Evolutionary conservation across 2,888 invertebrate species (phyloP), one percentile per base, ranked within the genome.

Genomic region (Halocaridina rubra): DNA sequence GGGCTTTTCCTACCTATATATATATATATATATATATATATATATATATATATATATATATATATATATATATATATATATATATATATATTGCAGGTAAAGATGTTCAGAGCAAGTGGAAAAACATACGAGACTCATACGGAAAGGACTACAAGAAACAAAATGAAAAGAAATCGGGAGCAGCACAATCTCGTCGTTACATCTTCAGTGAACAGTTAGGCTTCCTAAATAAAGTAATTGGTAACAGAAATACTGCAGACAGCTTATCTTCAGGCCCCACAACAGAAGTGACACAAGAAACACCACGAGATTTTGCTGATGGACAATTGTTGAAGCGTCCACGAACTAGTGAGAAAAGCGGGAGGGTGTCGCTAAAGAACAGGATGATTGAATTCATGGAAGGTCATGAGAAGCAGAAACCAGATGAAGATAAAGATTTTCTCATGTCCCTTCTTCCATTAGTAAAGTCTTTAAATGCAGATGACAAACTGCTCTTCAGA

Each of bases 401-500:
- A 61, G 59, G 77, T 77, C 77, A 77, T 61, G 77, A 33, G 64
- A 59, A 61, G 30, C 61, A 77, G 32, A 77, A 61, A 59, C 2
- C 59, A 61, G 64, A 61, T 30, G 76, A 76, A 27, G 76, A 76
- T 59, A 76, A 59, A 59, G 29, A 59, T 59, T 76, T 39, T 13
- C 61, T 61, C 30, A 77, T 61, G 77, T 59, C 77, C 77, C 77
- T 77, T 61, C 32, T 77, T 27, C 77, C 39, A 59, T 76, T 59
- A 59, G 59, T 76, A n/a, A 75, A 76, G 59, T 59, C 59, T 59
- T 59, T 76, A 27, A 59, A 76, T 59, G 59, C 29, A 59, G 76
- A 59, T 59, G 59, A 59, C 59, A 76, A 76, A 76, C 57, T 76
- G 57, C 76, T 57, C 59, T 76, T 76, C 76, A 76, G 76, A 59